Percentiles rank a stretch among this genome's conserved stretches.
Evolutionary conservation across 2,888 invertebrate genomes (phyloP).

Genomic region (Parnassius apollo): DNA sequence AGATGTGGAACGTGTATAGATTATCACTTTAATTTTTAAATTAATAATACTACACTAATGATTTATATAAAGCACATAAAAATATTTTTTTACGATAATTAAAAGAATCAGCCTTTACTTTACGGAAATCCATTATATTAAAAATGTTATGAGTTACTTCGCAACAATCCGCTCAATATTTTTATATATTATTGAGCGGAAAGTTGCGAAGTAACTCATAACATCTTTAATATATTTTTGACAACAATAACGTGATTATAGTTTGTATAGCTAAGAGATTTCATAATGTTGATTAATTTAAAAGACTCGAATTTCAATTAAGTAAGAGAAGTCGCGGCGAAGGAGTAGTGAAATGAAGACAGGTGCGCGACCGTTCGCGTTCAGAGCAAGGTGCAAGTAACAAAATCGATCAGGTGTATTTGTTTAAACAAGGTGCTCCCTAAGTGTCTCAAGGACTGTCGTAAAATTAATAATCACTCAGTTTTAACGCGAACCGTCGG

Average conservation of each 20-base stretch:
- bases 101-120: too few relatives aligned
- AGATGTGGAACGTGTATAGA: too few relatives aligned
- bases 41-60: too few relatives aligned
- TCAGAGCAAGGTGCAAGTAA: slow-evolving; percentile 71
- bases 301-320: background rate
- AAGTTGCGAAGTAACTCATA: too few relatives aligned
- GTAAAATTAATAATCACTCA: slow-evolving; percentile 54
- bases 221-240: background rate
- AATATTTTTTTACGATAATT: too few relatives aligned
- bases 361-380: slow-evolving; percentile 48
- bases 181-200: too few relatives aligned
- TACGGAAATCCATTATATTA: too few relatives aligned
- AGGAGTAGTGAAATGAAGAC: slow-evolving; percentile 40
- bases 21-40: too few relatives aligned
- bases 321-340: background rate
- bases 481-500: slow-evolving; percentile 9
- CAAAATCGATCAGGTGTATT: slow-evolving; percentile 76
- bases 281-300: background rate
- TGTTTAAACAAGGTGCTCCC: slow-evolving; percentile 73
- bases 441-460: slow-evolving; percentile 51
- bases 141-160: too few relatives aligned
- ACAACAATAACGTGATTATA: background rate
- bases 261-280: background rate
- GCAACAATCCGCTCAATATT: too few relatives aligned
- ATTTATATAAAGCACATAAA: too few relatives aligned